phyloP scores from a whole-genome alignment of 2,797 vertebrate genomes.

The Petrocephalus schoutedeni region DNA sequence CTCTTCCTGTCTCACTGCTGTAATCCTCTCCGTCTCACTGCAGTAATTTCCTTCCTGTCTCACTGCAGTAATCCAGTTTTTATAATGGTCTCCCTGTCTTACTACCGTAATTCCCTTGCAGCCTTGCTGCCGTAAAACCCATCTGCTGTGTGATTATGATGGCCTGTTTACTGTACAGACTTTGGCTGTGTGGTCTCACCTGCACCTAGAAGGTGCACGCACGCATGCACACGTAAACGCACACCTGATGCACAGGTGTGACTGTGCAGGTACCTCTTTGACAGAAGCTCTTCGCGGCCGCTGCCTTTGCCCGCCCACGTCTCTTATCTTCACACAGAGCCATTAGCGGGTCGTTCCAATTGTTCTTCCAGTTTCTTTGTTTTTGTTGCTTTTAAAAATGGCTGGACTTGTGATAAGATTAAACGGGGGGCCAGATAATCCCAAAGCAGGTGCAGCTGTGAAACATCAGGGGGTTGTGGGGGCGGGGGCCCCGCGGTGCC shows the following conservation, averaged over 20 bases:
- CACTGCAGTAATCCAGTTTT: neutral
- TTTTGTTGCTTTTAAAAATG: constrained; percentile 3
- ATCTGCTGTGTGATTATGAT: neutral
- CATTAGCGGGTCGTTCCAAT: constrained; percentile 9
- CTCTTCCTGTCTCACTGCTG: neutral
- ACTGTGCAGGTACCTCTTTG: neutral
- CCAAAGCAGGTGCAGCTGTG: neutral
- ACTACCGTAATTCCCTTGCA: neutral
- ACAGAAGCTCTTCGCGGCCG: neutral
- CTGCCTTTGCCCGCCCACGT: neutral
- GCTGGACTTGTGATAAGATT: constrained; percentile 18
- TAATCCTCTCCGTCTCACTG: neutral
- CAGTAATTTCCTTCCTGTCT: too few relatives aligned
- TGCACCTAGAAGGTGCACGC: neutral
- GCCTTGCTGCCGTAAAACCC: neutral
- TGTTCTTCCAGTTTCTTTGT: constrained; percentile 1
- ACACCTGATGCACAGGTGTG: neutral
- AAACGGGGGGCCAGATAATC: neutral
- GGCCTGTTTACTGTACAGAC: neutral
- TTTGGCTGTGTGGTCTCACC: neutral
- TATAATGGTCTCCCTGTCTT: neutral
- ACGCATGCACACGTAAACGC: neutral
- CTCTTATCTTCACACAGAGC: neutral
- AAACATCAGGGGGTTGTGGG: neutral
- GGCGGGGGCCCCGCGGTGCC: neutral